Percentiles rank a stretch among this genome's conserved stretches.
These are phyloP conservation scores for Agrotis ipsilon DNA, from an alignment of 2,888 invertebrate species.

Conservation along the genomic window DNA sequence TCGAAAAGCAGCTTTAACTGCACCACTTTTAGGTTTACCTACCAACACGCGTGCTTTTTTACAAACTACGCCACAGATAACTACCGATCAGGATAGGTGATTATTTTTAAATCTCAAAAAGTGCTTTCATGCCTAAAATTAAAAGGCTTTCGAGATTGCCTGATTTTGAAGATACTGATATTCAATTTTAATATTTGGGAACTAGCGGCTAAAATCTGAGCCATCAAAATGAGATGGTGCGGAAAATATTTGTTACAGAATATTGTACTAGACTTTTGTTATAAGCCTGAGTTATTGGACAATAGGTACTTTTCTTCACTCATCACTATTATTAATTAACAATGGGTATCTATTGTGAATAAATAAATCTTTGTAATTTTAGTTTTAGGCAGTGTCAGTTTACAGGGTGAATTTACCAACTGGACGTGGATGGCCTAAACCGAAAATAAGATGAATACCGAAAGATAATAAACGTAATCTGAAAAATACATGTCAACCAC, in stretches of 20 bases:
- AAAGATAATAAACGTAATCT: neutral
- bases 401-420: too few relatives aligned
- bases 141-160: neutral
- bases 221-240: neutral
- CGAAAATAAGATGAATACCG: too few relatives aligned
- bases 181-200: neutral
- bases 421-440: too few relatives aligned
- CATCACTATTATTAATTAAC: conserved; percentile 30
- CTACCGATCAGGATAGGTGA: neutral
- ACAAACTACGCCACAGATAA: conserved; percentile 10
- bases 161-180: neutral
- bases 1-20: neutral
- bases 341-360: conserved; percentile 16
- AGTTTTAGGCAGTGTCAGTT: too few relatives aligned
- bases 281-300: too few relatives aligned
- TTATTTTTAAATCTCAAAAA: neutral
- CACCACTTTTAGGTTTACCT: conserved; percentile 2
- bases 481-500: conserved; percentile 13
- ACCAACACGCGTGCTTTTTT: conserved; percentile 6
- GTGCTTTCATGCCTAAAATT: conserved; percentile 1
- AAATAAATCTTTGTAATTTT: neutral
- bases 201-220: neutral
- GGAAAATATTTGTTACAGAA: neutral
- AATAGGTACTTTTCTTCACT: too few relatives aligned
- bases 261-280: neutral